Evolutionary conservation across 37 sponge, comb jelly and placozoan species (phyloP), one percentile per base, ranked within the genome.

Genomic region (Aplysina aerophoba): DNA sequence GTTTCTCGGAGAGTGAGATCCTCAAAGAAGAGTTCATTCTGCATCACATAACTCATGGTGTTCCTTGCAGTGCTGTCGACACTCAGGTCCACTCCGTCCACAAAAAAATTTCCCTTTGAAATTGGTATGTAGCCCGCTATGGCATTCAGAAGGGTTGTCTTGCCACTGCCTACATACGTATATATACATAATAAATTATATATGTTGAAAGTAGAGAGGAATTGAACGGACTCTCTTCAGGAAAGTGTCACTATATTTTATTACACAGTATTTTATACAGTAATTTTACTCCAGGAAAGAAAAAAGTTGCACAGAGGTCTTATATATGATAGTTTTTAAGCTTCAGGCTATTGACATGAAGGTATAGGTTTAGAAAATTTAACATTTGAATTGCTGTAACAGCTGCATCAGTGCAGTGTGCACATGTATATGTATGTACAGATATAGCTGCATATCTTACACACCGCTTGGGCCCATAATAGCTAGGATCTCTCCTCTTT

Each of bases 1-100:
- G 95, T 92, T 81, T 95, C 92, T 55, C 84, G 65, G 25, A 95
- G 88, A 8, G 95, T 95, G 55, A 92, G 86, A 80, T 92, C 88
- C 16, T 89, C 79, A 39, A 95, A 92, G 84, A 92, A 92, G 31
- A 92, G 75, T 86, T 95, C 95, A 8, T 73, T 86, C 79, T 95
- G 95, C 27, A 92, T 73, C 27, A 95, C 95, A 80, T 95, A 95
- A 53, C 92, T 89, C 67, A 92, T 63, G 22, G 85, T 60, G 0
- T 90, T 55, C 55, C 67, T 81, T 6, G 80, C 16, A 31, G 56
- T 84, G 63, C 88, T 92, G 80, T 60, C 57, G 8, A 44, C 50
- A 85, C 30, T 85, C 75, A 92, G 40, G 55, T 39, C 82, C 37
- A 62, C 61, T 12, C 86, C 90, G 58, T 95, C 41, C n/a, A 95